A percentile compares a stretch with the other conserved stretches of the same genome.
Evolutionary conservation across 1,140 invertebrate genomes (phyloP).

Genomic region (Macrocentrus cingulum): DNA sequence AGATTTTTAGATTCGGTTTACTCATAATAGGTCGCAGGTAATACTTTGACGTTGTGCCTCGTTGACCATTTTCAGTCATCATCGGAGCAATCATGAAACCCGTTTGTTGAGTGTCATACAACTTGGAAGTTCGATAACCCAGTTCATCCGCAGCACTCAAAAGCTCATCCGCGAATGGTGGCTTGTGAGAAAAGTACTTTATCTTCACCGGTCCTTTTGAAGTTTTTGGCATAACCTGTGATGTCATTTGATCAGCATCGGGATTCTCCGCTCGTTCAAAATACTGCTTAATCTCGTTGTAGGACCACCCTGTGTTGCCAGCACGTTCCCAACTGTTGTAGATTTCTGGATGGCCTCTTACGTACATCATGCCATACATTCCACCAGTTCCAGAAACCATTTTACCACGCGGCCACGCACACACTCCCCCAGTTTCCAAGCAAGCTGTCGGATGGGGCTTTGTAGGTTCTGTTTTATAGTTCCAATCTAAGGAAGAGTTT

Average conservation of each 20-base stretch:
- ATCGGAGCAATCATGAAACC: constrained; percentile 62
- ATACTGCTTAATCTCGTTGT: constrained; percentile 71
- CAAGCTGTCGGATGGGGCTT: constrained; percentile 55
- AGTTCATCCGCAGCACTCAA: constrained; percentile 70
- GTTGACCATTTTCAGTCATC: constrained; percentile 61
- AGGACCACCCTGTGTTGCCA: constrained; percentile 88
- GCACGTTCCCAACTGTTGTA: constrained; percentile 72
- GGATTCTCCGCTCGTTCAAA: constrained; percentile 56
- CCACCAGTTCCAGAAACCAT: constrained; percentile 71
- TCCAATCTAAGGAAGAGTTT: constrained; percentile 65
- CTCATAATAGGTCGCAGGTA: constrained; percentile 55
- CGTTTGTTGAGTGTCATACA: constrained; percentile 65
- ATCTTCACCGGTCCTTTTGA: constrained; percentile 51
- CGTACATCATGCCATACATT: constrained; percentile 80
- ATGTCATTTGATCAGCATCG: constrained; percentile 36
- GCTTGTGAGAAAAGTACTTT: constrained; percentile 60
- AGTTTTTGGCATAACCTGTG: constrained; percentile 30
- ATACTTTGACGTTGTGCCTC: constrained; percentile 61
- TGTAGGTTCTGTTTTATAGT: constrained; percentile 63
- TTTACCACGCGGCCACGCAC: constrained; percentile 75
- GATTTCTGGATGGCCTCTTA: constrained; percentile 71
- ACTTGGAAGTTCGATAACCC: constrained; percentile 69
- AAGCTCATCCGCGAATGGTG: constrained; percentile 62
- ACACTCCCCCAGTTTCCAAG: constrained; percentile 62
- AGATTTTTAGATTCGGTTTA: constrained; percentile 52